phyloP scores from a whole-genome alignment of 2,113 vertebrate genomes.

The Leptosomus discolor region DNA sequence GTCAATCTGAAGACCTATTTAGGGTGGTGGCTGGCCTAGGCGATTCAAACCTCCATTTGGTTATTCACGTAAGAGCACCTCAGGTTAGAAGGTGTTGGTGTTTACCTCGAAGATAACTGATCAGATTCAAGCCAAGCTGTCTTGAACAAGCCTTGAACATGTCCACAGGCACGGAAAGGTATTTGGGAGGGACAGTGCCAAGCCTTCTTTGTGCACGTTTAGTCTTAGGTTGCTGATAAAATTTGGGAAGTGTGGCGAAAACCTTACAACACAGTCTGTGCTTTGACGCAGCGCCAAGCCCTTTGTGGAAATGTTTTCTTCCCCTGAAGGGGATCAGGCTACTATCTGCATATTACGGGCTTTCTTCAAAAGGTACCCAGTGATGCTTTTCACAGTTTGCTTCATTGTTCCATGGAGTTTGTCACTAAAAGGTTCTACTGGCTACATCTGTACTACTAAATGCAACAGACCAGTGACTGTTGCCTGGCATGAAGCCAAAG shows the following conservation, averaged over 20 bases:
- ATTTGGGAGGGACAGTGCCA: conserved; percentile 31
- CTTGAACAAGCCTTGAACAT: conserved; percentile 25
- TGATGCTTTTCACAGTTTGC: background rate
- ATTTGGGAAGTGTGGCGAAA: background rate
- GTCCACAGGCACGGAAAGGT: conserved; percentile 7
- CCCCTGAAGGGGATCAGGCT: background rate
- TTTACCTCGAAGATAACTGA: conserved; percentile 21
- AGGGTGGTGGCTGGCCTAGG: background rate
- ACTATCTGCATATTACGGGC: background rate
- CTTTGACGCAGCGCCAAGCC: background rate
- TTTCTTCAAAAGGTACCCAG: background rate
- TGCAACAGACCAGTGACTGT: background rate
- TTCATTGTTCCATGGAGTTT: background rate
- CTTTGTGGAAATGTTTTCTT: background rate
- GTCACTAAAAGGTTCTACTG: background rate
- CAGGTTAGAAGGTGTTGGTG: background rate
- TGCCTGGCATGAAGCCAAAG: background rate
- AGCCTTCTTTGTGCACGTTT: background rate
- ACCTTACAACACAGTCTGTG: background rate
- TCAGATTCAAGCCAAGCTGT: background rate
- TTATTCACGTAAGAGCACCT: background rate
- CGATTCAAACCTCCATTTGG: background rate
- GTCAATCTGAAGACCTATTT: background rate
- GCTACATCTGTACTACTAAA: background rate
- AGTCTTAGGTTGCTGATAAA: background rate